Base-by-base conservation (phyloP, 2,113 vertebrate genomes). In the Grallaria varia region DNA sequence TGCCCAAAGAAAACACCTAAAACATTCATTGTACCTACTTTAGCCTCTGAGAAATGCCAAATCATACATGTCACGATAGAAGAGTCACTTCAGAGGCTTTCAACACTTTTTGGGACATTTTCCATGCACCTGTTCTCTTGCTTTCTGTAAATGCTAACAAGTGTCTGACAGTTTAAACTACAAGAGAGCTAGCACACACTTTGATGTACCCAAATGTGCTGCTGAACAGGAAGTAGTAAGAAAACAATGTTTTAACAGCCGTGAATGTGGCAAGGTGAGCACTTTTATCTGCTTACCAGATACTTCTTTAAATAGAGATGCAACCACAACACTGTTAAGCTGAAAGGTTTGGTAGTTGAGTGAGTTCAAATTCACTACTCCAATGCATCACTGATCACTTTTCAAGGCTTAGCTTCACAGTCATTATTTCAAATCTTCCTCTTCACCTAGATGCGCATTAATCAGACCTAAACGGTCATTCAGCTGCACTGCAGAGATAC, bases 221-320 rank as follows among this genome's bases (percentile, higher is more conserved):
- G 64, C 64, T 93, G 44, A 56, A 56, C 93, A 96, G 82, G 82
- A 97, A 97, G 59, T 4, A 71, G 60, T 35, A 90, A 85, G 64
- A 95, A 86, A 95, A 35, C 53, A 93, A 87, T 62, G 50, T 89
- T 71, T 79, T 92, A 95, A 60, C 59, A 93, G 74, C 60, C 22
- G 0, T 39, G 45, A 82, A 74, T 42, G 55, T 47, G 88, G 81
- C 12, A 14, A 93, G 93, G 60, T 20, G 11, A 80, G 53, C n/a
- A 47, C 90, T 96, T 96, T 82, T 83, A 90, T 88, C 90, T 45
- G 15, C 77, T 94, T 94, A 75, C 83, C 76, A 89, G 88, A 45
- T 67, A 56, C 6, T 71, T 73, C 82, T 96, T 94, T 93, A 95
- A 95, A 97, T 96, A 95, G 85, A 92, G 62, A 28, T 18, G 21